Evolutionary conservation across 2,113 vertebrate species (phyloP), one percentile per base, ranked within the genome.

Genomic region (Limanda limanda): DNA sequence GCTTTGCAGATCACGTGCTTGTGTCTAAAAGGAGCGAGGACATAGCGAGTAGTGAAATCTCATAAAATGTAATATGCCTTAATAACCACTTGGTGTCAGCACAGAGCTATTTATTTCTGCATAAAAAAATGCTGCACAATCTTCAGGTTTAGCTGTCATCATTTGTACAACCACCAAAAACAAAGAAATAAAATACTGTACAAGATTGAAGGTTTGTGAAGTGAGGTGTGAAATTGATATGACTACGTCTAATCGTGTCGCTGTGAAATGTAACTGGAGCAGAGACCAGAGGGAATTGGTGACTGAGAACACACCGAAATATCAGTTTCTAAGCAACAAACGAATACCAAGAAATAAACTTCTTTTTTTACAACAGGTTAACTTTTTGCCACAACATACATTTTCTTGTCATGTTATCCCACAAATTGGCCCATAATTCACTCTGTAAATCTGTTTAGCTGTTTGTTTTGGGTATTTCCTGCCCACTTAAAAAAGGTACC

Each of bases 81-180:
- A 14, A 3, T 35, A 48, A 56, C 90, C 92, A 89, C 84, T 82
- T 58, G 90, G 67, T 89, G 92, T 83, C 90, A 89, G 88, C 74
- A 91, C 52, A 83, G 60, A 89, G 48, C 61, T 63, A 76, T 80
- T 68, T 63, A 68, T 54, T 15, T 9, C 58, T 47, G 18, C 23
- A 42, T 5, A 35, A 60, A 17, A 59, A 18, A 35, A 58, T 0
- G 5, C 5, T 17, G 25, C 40, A 42, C 40, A 42, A 42, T 11
- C 12, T 42, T 42, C 40, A 11, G 40, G 12, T 42, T 42, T 42
- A 42, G 40, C 40, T 42, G 20, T 20, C 17, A 8, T 52, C 7
- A 2, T 54, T 5, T n/a, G 20, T n/a, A 10, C 51, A n/a, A 21
- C 8, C 8, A n/a, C 18, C 51, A 2, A n/a, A n/a, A n/a, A n/a